These are phyloP conservation scores for Leptoclinus maculatus DNA, from an alignment of 2,797 vertebrate species.

Conservation along the genomic window DNA sequence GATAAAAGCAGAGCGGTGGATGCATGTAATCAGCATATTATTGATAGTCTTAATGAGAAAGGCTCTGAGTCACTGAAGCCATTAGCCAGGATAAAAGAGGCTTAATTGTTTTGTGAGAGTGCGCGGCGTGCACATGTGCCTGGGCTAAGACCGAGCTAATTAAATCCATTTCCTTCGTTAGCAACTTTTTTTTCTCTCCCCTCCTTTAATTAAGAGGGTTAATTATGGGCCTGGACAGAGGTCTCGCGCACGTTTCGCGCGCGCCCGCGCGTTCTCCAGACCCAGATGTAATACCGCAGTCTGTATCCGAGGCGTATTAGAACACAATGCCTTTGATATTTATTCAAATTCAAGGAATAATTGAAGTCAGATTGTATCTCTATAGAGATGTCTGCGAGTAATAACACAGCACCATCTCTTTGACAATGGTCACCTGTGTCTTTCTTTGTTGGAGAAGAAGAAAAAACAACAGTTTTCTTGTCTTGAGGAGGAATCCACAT, in stretches of 20 bases:
- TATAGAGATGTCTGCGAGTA: conserved; percentile 24
- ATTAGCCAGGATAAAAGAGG: conserved; percentile 82
- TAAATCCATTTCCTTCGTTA: conserved; percentile 84
- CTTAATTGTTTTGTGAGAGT: conserved; percentile 84
- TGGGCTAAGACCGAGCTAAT: conserved; percentile 80
- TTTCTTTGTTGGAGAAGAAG: conserved; percentile 4
- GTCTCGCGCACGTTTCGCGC: conserved; percentile 36
- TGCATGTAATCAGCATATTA: conserved; percentile 84
- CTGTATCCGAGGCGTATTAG: conserved; percentile 8
- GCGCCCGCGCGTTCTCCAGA: not conserved
- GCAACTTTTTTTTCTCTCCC: conserved; percentile 69
- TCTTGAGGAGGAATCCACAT: conserved; percentile 32
- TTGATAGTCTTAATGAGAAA: conserved; percentile 85
- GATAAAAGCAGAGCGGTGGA: conserved; percentile 69
- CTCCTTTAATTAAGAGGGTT: conserved; percentile 83
- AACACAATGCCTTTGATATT: conserved; percentile 36
- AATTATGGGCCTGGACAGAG: conserved; percentile 75
- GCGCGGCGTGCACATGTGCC: conserved; percentile 54
- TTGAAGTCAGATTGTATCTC: conserved; percentile 18
- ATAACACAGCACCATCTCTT: conserved; percentile 19
- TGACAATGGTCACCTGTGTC: conserved; percentile 20
- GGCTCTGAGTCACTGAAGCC: conserved; percentile 81
- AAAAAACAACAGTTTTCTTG: conserved; percentile 1
- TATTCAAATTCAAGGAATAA: conserved; percentile 30
- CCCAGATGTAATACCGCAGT: not conserved